Evolutionary conservation across 2,797 vertebrate species (phyloP).

Genomic region (Etheostoma perlongum): DNA sequence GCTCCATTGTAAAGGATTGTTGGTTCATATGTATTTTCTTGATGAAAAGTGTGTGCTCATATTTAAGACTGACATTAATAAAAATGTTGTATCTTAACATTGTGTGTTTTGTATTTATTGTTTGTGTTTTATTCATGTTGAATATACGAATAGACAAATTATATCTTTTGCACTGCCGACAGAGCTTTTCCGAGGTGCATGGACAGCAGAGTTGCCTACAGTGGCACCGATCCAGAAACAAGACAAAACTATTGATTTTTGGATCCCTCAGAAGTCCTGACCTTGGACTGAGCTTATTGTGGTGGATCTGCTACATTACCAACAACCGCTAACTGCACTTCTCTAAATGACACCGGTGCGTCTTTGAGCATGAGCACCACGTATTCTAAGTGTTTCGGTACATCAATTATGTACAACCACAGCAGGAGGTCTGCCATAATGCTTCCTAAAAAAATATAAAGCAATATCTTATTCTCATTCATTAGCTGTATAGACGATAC

Average conservation of each 20-base stretch:
- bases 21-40: conserved; percentile 84
- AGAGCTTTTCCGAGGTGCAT: conserved; percentile 6
- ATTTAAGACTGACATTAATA: conserved; percentile 90
- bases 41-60: conserved; percentile 86
- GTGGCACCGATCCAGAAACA: conserved; percentile 55
- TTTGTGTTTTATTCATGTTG: neutral
- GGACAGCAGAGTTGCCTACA: conserved; percentile 1
- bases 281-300: conserved; percentile 62
- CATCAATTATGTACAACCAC: conserved; percentile 63
- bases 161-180: conserved; percentile 1
- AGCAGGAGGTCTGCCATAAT: conserved; percentile 47
- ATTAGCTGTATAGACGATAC: conserved; percentile 19
- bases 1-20: conserved; percentile 82
- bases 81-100: conserved; percentile 84
- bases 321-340: conserved; percentile 50
- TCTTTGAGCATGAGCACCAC: conserved; percentile 39
- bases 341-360: conserved; percentile 56
- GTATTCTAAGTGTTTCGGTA: conserved; percentile 42
- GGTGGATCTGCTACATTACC: conserved; percentile 55
- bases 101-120: conserved; percentile 21
- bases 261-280: conserved; percentile 56
- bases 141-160: neutral
- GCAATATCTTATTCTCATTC: conserved; percentile 27
- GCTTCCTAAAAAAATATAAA: neutral
- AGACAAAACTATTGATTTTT: conserved; percentile 69